Evolutionary conservation across 1,140 invertebrate species (phyloP).

Genomic region (Leptinotarsa lineolata): DNA sequence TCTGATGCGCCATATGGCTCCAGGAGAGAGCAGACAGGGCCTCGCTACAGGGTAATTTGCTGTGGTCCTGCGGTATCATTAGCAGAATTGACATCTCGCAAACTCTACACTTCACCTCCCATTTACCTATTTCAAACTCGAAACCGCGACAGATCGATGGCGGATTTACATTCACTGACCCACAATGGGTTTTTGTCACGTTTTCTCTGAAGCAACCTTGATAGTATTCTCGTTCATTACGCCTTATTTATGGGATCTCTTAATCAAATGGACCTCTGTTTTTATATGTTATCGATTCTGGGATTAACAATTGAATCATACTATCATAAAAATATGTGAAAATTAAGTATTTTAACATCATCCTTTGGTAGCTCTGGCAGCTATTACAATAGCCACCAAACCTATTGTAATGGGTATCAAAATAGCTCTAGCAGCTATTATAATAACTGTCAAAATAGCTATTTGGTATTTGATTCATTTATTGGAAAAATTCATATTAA

Average conservation of each 20-base stretch:
- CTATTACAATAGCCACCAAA: no score
- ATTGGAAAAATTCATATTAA: no score
- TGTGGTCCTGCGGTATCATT: conserved; percentile 55
- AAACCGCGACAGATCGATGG: conserved; percentile 24
- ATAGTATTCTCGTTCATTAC: conserved; percentile 17
- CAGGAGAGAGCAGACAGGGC: conserved; percentile 32
- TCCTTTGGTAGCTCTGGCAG: no score
- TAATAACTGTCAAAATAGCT: no score
- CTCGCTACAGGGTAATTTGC: conserved; percentile 49
- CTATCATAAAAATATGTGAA: no score
- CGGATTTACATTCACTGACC: conserved; percentile 28
- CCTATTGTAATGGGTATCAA: no score
- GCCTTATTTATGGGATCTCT: not conserved
- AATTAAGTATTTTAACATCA: no score
- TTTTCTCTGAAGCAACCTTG: not conserved
- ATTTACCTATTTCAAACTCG: conserved; percentile 27
- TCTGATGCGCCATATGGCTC: conserved; percentile 53
- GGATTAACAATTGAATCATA: no score
- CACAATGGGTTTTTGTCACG: conserved; percentile 20
- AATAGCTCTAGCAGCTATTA: no score
- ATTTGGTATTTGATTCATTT: no score
- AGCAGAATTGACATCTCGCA: conserved; percentile 56
- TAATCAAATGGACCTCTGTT: conserved; percentile 10
- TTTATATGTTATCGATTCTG: not conserved
- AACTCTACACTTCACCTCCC: conserved; percentile 24